These are phyloP conservation scores for Nothoprocta perdicaria DNA, from an alignment of 2,113 vertebrate species.

Conservation along the genomic window DNA sequence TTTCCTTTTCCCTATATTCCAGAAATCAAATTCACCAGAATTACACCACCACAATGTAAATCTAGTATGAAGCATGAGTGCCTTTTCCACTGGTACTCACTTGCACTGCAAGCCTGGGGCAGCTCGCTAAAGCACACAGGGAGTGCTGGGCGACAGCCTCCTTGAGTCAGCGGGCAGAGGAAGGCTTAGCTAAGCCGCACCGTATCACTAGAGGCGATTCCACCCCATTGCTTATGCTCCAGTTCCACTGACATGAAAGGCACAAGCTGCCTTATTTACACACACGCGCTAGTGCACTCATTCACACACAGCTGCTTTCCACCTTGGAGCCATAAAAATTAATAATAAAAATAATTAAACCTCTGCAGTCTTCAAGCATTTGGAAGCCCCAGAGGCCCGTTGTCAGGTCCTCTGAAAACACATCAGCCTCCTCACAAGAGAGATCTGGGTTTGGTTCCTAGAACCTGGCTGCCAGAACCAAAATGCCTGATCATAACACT, in stretches of 20 bases:
- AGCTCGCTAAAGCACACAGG: conserved; percentile 12
- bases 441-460: not conserved
- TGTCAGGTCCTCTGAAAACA: conserved; percentile 18
- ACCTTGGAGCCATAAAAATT: conserved; percentile 21
- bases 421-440: not conserved
- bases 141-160: not conserved
- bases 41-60: conserved; percentile 21
- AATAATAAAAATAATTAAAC: conserved; percentile 66
- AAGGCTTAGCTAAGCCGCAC: conserved; percentile 32
- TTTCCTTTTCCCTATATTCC: accelerated
- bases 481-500: not conserved
- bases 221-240: conserved; percentile 1
- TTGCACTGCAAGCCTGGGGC: not conserved
- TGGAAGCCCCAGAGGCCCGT: conserved; percentile 8
- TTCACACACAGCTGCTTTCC: conserved; percentile 13
- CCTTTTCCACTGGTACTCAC: conserved; percentile 25
- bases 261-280: conserved; percentile 13
- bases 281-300: not conserved
- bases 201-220: conserved; percentile 45
- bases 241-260: conserved; percentile 3
- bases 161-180: conserved; percentile 14
- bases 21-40: conserved; percentile 23
- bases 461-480: conserved; percentile 11
- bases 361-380: conserved; percentile 17
- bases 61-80: conserved; percentile 6